These are phyloP conservation scores for Drosophila antonietae DNA, from an alignment of 2,888 invertebrate genomes.

Conservation along the genomic window DNA sequence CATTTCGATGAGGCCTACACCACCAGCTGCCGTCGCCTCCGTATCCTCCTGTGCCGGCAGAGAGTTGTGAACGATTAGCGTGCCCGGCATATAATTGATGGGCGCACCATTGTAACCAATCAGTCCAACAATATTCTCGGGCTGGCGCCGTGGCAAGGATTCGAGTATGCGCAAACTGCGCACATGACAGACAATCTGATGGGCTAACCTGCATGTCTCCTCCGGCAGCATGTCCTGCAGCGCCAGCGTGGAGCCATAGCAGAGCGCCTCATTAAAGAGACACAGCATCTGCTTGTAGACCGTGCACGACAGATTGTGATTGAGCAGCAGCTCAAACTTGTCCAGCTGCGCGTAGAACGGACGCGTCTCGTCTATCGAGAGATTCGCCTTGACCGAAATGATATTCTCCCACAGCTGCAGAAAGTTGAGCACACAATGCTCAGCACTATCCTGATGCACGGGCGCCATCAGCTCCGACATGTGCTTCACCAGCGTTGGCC, in stretches of 20 bases:
- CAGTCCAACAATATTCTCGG: constrained; percentile 82
- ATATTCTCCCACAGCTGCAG: constrained; percentile 95
- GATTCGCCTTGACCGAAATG: constrained; percentile 95
- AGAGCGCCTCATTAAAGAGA: constrained; percentile 94
- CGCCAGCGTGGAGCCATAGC: constrained; percentile 95
- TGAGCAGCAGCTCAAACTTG: constrained; percentile 90
- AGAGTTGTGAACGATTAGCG: constrained; percentile 30
- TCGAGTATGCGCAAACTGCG: constrained; percentile 91
- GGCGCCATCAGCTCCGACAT: constrained; percentile 85
- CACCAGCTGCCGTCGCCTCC: constrained; percentile 15
- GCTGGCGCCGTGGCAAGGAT: constrained; percentile 83
- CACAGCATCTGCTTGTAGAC: constrained; percentile 94
- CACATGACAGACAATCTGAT: constrained; percentile 93
- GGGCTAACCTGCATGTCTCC: constrained; percentile 94
- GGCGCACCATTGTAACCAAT: constrained; percentile 82
- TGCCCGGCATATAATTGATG: constrained; percentile 67
- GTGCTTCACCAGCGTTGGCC: constrained; percentile 92
- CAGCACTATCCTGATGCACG: constrained; percentile 84
- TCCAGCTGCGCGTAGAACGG: constrained; percentile 94
- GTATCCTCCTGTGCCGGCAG: constrained; percentile 10
- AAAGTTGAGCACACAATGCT: constrained; percentile 92
- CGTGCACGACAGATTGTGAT: constrained; percentile 90
- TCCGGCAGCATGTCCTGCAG: constrained; percentile 94
- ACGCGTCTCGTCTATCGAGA: constrained; percentile 94
- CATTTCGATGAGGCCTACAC: constrained; percentile 83